Base-by-base conservation (phyloP, 1,140 invertebrate genomes). In the Gonatopus flavifemur region DNA sequence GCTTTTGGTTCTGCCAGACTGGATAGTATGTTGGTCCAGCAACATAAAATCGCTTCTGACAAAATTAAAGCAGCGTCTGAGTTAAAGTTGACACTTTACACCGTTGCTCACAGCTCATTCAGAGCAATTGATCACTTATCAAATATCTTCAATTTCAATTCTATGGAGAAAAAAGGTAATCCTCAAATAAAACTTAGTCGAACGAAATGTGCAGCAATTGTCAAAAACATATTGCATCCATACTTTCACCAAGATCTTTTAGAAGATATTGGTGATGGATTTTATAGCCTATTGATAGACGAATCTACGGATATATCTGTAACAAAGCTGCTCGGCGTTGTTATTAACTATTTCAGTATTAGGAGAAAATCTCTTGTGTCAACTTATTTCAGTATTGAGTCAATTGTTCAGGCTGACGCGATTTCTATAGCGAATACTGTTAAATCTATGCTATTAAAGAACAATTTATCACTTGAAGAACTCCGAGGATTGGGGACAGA, bases 271-370 rank as follows among this genome's bases (percentile, higher is more conserved):
- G 53, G 44, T 7, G 25, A 56, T 13, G 32, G 30, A 2, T 45
- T 53, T 3, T 64, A 51, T 30, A 64, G 62, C 36, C 36, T 59
- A 2, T 16, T 61, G 1, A 12, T 60, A 2, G 55, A 64, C 21
- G 56, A 62, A 33, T 58, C 55, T 0, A 62, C 55, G 19, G 59
- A 65, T 44, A 48, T 65, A 10, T 46, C 37, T 3, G 18, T 30
- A 7, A 47, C 33, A 2, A 62, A 62, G 41, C 37, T 62, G 12
- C 37, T 65, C 9, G 56, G 59, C 15, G 40, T 62, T 9, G 32
- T 39, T 0, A 56, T 65, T 8, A 47, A 45, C 41, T 62, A 55
- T 39, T 56, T 46, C 33, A 62, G 59, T 25, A 7, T 10, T 18
- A 9, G 5, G 21, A 3, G 24, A 28, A 24, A 18, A 16, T 38